Conservation (phyloP, 1,140 invertebrate species). For the Bradysia coprophila region DNA sequence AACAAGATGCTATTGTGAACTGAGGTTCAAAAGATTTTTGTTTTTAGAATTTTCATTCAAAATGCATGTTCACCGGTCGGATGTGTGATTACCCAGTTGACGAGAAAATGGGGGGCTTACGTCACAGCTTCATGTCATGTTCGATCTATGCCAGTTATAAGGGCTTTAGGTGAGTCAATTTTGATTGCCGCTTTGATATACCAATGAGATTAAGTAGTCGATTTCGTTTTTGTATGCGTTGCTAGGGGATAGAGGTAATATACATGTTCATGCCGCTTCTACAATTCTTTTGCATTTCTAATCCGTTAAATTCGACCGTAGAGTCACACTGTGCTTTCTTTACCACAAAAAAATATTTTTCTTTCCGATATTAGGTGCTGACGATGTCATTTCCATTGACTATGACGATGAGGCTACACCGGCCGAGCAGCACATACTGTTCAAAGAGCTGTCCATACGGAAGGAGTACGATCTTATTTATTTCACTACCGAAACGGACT, state of each 20-base stretch:
- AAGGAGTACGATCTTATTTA: conserved; percentile 32
- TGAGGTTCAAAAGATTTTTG: conserved; percentile 6
- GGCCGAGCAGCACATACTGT: conserved; percentile 6
- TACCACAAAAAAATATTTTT: neutral
- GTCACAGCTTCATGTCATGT: conserved; percentile 33
- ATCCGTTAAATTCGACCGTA: no score
- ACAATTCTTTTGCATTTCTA: no score
- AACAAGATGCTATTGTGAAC: neutral
- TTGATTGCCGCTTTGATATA: conserved; percentile 28
- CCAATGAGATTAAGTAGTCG: conserved; percentile 7
- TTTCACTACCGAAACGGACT: conserved; percentile 26
- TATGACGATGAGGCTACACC: neutral
- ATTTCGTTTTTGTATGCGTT: conserved; percentile 5
- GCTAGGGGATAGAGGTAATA: conserved; percentile 4
- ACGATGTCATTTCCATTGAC: conserved; percentile 1
- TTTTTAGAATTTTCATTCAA: conserved; percentile 42
- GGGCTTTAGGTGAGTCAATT: conserved; percentile 31
- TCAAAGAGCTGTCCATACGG: conserved; percentile 13
- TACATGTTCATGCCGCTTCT: conserved; percentile 1
- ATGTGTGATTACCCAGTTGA: conserved; percentile 48
- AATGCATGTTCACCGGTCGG: conserved; percentile 50
- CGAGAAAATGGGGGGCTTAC: conserved; percentile 43
- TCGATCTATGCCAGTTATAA: conserved; percentile 29
- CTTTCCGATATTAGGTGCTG: neutral
- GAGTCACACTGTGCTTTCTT: no score